Conservation (phyloP, 1,140 invertebrate genomes). For the Pararge aegeria region DNA sequence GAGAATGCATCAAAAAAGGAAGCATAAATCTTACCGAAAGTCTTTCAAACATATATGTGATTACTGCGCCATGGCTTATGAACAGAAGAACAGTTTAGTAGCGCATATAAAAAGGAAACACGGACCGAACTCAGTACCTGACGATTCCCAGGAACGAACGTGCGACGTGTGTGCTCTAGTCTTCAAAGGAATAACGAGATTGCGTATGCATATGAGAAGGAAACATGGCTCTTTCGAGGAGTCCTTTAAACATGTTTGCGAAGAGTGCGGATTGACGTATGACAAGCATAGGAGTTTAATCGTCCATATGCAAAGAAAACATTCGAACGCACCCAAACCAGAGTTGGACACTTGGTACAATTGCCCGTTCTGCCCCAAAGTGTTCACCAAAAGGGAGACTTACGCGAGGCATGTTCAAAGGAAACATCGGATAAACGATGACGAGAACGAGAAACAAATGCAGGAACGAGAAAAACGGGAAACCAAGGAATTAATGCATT, state of each 20-base stretch:
- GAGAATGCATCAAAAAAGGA: slow-evolving; percentile 62
- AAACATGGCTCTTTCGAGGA: slow-evolving; percentile 66
- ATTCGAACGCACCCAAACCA: slow-evolving; percentile 40
- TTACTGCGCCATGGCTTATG: slow-evolving; percentile 65
- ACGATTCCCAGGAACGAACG: slow-evolving; percentile 57
- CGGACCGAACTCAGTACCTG: slow-evolving; percentile 47
- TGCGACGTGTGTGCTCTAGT: slow-evolving; percentile 69
- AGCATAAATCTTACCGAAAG: slow-evolving; percentile 57
- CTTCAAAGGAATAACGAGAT: slow-evolving; percentile 61
- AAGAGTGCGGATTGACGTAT: slow-evolving; percentile 64
- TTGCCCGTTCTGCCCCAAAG: slow-evolving; percentile 67
- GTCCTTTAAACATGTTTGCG: slow-evolving; percentile 57
- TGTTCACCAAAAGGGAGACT: slow-evolving; percentile 62
- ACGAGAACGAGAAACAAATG: slow-evolving; percentile 33
- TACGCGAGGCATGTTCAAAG: slow-evolving; percentile 68
- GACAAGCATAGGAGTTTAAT: slow-evolving; percentile 67
- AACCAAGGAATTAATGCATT: slow-evolving; percentile 31
- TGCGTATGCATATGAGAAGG: slow-evolving; percentile 69
- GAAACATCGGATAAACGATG: slow-evolving; percentile 58
- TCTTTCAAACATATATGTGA: slow-evolving; percentile 64
- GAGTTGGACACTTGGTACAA: slow-evolving; percentile 52
- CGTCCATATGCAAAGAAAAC: slow-evolving; percentile 65
- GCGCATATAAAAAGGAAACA: slow-evolving; percentile 71
- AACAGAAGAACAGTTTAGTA: slow-evolving; percentile 61
- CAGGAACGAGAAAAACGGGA: slow-evolving; percentile 23